Percentiles rank a stretch among this genome's conserved stretches.
Evolutionary conservation across 2,888 invertebrate genomes (phyloP).

Genomic region (Cheilosia scutellata): DNA sequence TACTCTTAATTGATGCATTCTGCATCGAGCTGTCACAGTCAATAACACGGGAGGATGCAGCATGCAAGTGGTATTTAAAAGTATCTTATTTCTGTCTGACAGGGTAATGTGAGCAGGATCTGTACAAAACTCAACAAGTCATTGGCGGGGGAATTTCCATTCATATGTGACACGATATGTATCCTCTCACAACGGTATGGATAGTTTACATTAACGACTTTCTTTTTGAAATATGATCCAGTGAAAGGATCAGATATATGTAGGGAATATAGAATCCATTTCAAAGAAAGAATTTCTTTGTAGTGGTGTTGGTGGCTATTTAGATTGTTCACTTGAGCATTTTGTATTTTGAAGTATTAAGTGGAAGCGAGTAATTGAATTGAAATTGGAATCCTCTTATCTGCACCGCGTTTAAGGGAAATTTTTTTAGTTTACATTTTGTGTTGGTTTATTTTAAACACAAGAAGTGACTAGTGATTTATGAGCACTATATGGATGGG

Average conservation of each 20-base stretch:
- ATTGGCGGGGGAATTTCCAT: constrained; percentile 36
- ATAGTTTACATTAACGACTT: constrained; percentile 65
- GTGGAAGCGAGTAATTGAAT: constrained; percentile 36
- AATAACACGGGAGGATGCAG: background rate
- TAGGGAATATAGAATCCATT: background rate
- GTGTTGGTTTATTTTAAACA: background rate
- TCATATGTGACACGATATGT: constrained; percentile 9
- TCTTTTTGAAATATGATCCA: constrained; percentile 62
- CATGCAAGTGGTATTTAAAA: constrained; percentile 22
- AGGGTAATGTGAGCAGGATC: background rate
- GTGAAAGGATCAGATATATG: constrained; percentile 52
- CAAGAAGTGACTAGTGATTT: constrained; percentile 1
- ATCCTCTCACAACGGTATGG: constrained; percentile 11
- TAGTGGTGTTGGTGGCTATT: too few species aligned
- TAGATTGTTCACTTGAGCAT: too few species aligned
- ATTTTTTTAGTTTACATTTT: background rate
- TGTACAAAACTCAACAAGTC: constrained; percentile 54
- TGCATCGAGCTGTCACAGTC: background rate
- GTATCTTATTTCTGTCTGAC: constrained; percentile 51
- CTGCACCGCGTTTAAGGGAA: too few species aligned
- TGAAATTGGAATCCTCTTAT: background rate
- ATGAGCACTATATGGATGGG: background rate
- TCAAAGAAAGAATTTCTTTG: background rate
- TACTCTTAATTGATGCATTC: background rate
- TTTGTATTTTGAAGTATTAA: constrained; percentile 12